Evolutionary conservation across 2,113 vertebrate genomes (phyloP), one percentile per base, ranked within the genome.

Genomic region (Neoarius graeffei): DNA sequence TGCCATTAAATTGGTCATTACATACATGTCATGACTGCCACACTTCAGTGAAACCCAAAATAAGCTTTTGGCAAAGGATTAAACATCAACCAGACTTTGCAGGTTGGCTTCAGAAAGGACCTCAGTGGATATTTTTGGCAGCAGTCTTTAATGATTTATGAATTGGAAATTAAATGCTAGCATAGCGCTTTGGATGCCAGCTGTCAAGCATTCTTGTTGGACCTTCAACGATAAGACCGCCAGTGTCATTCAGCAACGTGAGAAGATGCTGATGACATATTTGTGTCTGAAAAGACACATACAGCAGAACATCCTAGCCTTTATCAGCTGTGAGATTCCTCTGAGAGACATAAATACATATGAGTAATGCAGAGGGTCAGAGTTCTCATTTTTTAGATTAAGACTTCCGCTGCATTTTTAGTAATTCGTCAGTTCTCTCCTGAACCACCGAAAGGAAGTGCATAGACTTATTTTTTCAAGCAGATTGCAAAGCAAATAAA

Each of bases 251-350:
- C 84, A 27, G 83, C 85, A 48, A 83, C 86, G 87, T 85, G 88
- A 82, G 56, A 87, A 81, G 76, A 81, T 82, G 60, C 81, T 86
- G 90, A 74, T 88, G 92, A 93, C 91, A 91, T 89, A 57, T 71
- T 50, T 48, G 74, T n/a, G 73, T 87, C 30, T 81, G 82, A 74
- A 57, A 66, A 73, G 81, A 88, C 83, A 79, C 87, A 87, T 89
- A 4, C 84, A 69, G 73, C 81, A 73, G 87, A 76, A 73, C 87
- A 77, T 90, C 85, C 64, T 85, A 81, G 81, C 30, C 82, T 76
- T 91, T 90, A 93, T 93, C 88, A 87, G 83, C 90, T 90, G 90
- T 54, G 85, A 92, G 85, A 91, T 93, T 92, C 88, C 88, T 85
- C 64, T 14, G 54, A 84, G 71, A 69, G 79, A 89, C 88, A 82